A percentile compares a stretch with the other conserved stretches of the same genome.
Conservation (phyloP, 2,888 invertebrate genomes). For the Pyrrhia umbra region DNA sequence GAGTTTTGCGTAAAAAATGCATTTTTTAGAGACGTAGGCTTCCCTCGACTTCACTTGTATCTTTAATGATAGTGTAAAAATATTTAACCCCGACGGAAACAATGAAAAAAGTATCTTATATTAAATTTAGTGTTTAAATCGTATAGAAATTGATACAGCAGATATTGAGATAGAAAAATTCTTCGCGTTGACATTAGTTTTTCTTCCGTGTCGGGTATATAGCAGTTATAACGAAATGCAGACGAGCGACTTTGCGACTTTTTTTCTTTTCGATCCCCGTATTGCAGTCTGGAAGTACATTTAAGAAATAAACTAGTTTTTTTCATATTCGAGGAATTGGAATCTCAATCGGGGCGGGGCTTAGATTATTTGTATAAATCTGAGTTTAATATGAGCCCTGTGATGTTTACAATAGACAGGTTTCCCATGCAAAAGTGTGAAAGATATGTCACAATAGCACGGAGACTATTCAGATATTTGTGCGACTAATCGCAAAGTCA, state of each 20-base stretch:
- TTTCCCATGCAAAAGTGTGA: conserved; percentile 13
- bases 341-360: conserved; percentile 26
- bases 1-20: conserved; percentile 6
- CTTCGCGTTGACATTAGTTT: neutral
- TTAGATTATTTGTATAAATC: conserved; percentile 30
- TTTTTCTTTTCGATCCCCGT: neutral
- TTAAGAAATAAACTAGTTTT: neutral
- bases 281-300: neutral
- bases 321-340: conserved; percentile 1
- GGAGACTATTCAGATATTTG: neutral
- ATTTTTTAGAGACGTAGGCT: conserved; percentile 19
- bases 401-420: neutral
- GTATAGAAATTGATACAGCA: conserved; percentile 11
- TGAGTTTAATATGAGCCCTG: neutral
- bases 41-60: neutral
- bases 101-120: conserved; percentile 28
- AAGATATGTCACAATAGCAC: conserved; percentile 37
- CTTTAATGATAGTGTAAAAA: conserved; percentile 20
- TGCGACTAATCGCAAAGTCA: neutral
- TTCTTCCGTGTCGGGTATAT: conserved; percentile 7
- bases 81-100: conserved; percentile 18
- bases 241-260: conserved; percentile 28
- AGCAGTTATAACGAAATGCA: conserved; percentile 9
- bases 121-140: conserved; percentile 2
- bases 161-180: neutral